Conservation (phyloP, 2,888 invertebrate species). For the Entomobrya multifasciata region DNA sequence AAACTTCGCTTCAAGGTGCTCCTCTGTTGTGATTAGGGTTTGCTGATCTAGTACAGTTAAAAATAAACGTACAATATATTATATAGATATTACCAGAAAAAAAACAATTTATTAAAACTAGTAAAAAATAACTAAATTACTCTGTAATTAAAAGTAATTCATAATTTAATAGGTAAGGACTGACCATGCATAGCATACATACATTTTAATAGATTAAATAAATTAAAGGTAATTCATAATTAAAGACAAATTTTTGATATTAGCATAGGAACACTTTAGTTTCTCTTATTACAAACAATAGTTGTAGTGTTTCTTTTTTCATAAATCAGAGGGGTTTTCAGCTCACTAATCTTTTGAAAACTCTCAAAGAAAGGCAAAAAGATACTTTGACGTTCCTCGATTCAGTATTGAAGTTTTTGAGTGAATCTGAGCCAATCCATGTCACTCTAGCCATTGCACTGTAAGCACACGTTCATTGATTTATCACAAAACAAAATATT, state of each 20-base stretch:
- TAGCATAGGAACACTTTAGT: too few species aligned
- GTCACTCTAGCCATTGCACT: too few species aligned
- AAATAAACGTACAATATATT: not conserved
- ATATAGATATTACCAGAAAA: not conserved
- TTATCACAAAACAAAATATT: not conserved
- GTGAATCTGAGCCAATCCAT: too few species aligned
- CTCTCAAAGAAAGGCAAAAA: too few species aligned
- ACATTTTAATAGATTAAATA: not conserved
- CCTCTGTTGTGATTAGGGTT: constrained; percentile 80
- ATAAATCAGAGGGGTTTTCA: too few species aligned
- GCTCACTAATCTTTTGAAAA: too few species aligned
- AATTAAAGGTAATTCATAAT: not conserved
- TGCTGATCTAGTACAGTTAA: constrained; percentile 59
- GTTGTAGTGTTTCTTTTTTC: too few species aligned
- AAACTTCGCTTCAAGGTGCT: constrained; percentile 79
- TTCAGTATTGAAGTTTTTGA: too few species aligned
- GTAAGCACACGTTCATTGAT: too few species aligned
- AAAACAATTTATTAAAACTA: not conserved
- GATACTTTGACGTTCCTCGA: too few species aligned
- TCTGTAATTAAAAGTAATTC: not conserved
- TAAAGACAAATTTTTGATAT: not conserved
- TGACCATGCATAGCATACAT: not conserved
- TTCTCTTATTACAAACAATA: too few species aligned
- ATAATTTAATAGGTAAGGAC: not conserved
- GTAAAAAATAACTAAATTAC: not conserved